phyloP scores from a whole-genome alignment of 2,888 invertebrate species.

The Stenurella melanura region DNA sequence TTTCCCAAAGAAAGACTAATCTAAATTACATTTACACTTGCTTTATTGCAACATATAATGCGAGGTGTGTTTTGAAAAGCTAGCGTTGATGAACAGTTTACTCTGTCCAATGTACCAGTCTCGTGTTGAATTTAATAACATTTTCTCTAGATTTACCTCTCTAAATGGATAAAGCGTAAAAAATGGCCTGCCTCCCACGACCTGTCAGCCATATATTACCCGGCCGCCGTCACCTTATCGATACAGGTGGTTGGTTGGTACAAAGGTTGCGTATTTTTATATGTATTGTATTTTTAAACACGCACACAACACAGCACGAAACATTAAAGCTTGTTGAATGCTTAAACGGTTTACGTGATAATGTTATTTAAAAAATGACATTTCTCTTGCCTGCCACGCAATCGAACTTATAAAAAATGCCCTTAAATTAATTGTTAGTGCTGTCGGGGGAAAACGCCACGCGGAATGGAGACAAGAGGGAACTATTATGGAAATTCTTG shows the following conservation, averaged over 20 bases:
- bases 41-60: background rate
- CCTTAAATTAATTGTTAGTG: conserved; percentile 32
- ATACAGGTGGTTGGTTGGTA: conserved; percentile 55
- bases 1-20: no score
- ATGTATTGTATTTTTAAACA: conserved; percentile 57
- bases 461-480: background rate
- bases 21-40: background rate
- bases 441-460: background rate
- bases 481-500: background rate
- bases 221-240: conserved; percentile 43
- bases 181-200: conserved; percentile 25
- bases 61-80: background rate
- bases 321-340: conserved; percentile 62
- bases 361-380: conserved; percentile 51
- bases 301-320: conserved; percentile 58
- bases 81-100: background rate
- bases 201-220: conserved; percentile 31
- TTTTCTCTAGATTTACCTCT: conserved; percentile 24
- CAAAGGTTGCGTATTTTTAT: conserved; percentile 53
- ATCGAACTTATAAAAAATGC: conserved; percentile 36
- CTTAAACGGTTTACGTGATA: conserved; percentile 56
- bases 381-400: conserved; percentile 44
- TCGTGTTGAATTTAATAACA: conserved; percentile 16
- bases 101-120: background rate
- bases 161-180: conserved; percentile 21